These are phyloP conservation scores for Eumeta japonica DNA, from an alignment of 1,140 invertebrate genomes.

Conservation along the genomic window DNA sequence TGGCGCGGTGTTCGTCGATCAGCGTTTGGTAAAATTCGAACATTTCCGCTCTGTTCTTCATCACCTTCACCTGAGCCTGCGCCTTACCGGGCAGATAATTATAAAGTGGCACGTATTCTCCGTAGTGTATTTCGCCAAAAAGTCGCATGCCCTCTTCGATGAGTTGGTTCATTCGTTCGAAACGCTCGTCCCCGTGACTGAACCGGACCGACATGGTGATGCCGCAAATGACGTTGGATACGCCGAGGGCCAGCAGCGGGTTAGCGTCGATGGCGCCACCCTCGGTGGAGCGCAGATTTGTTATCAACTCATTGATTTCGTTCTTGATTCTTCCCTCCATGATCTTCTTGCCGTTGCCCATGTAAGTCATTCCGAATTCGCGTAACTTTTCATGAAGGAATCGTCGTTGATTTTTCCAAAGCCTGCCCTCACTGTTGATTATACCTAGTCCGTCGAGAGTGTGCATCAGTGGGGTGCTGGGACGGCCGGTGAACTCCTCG, in stretches of 20 bases:
- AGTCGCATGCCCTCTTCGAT: constrained; percentile 88
- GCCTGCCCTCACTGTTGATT: constrained; percentile 83
- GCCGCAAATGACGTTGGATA: constrained; percentile 90
- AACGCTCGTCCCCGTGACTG: constrained; percentile 70
- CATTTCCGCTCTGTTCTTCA: constrained; percentile 81
- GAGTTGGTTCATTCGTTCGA: constrained; percentile 75
- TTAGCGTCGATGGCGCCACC: constrained; percentile 70
- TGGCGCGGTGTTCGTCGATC: constrained; percentile 74
- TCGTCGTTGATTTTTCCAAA: constrained; percentile 90
- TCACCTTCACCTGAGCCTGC: constrained; percentile 71
- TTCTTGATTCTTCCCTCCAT: constrained; percentile 85
- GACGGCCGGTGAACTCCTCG: constrained; percentile 83
- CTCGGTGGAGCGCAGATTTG: constrained; percentile 60
- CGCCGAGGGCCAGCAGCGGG: constrained; percentile 71
- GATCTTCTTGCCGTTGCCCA: constrained; percentile 73
- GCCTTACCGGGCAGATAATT: constrained; percentile 73
- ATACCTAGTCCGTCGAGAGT: constrained; percentile 89
- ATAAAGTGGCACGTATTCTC: constrained; percentile 61
- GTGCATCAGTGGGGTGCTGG: constrained; percentile 77
- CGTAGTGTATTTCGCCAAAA: constrained; percentile 77
- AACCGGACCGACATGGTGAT: constrained; percentile 88
- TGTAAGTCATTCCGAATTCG: constrained; percentile 86
- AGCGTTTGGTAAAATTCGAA: constrained; percentile 79
- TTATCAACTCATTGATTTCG: constrained; percentile 75
- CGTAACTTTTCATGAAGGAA: constrained; percentile 87